Evolutionary conservation across 2,113 vertebrate species (phyloP).

Genomic region (Prinia subflava): DNA sequence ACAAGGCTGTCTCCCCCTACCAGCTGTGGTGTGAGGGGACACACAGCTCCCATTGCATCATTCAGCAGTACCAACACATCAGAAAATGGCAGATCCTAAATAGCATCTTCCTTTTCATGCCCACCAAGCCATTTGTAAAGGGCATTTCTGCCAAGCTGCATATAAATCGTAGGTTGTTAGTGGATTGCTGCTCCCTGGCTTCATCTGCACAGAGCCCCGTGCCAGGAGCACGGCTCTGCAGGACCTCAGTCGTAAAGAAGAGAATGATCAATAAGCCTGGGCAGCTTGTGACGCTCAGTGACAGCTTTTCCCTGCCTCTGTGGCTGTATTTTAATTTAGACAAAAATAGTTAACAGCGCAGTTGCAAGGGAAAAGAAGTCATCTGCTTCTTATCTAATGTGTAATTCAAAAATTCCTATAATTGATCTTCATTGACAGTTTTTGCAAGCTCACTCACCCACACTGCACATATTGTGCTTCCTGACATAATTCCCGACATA

Average conservation of each 20-base stretch:
- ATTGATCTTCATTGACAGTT: slow-evolving; percentile 67
- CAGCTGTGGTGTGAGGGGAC: not conserved
- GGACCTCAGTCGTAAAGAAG: not conserved
- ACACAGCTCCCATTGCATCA: not conserved
- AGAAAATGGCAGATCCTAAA: not conserved
- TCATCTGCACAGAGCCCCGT: not conserved
- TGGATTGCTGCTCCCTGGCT: slow-evolving; percentile 4
- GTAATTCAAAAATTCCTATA: slow-evolving; percentile 60
- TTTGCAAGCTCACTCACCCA: slow-evolving; percentile 58
- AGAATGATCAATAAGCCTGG: slow-evolving; percentile 34
- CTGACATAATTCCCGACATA: slow-evolving; percentile 61
- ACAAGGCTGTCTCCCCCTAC: not conserved
- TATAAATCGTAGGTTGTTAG: not conserved
- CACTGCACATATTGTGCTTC: slow-evolving; percentile 61
- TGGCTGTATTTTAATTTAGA: slow-evolving; percentile 18
- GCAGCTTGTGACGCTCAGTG: not conserved
- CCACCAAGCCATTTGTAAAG: not conserved
- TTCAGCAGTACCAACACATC: not conserved
- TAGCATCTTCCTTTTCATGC: not conserved
- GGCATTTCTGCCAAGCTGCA: slow-evolving; percentile 12
- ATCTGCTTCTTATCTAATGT: slow-evolving; percentile 56
- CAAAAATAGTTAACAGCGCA: not conserved
- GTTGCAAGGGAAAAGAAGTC: slow-evolving; percentile 42
- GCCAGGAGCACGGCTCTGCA: not conserved
- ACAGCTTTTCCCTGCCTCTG: slow-evolving; percentile 12